Base-by-base conservation (phyloP, 2,113 vertebrate species). In the Marcusenius ussheri region DNA sequence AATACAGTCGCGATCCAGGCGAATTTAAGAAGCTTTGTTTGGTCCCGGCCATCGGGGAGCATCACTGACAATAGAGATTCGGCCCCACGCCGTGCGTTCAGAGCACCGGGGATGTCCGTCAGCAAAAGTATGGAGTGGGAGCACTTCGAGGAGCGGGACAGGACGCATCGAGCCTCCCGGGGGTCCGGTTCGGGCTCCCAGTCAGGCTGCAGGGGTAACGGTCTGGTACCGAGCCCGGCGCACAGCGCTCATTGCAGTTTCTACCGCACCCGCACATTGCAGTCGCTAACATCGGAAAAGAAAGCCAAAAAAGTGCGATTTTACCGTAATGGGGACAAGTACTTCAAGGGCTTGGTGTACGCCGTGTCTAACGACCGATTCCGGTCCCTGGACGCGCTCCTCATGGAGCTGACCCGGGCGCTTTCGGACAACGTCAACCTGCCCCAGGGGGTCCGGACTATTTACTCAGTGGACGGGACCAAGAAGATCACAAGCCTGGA, bases 171-270 rank as follows among this genome's bases (percentile, higher is more conserved):
- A 87, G 93, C 96, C 9, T 94, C 95, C 3, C 93, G 93, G 86
- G 95, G 95, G 83, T 94, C 94, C 27, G 95, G 93, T 19, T 93
- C 95, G 74, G 95, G 96, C 88, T 94, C 95, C 74, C 95, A 95
- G 7, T 92, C 94, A 1, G 96, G 96, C 51, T 95, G 95, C 91
- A 93, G 96, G 88, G 97, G 97, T 0, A 97, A 97, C 93, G 98
- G 97, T 70, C 93, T 97, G 91, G 96, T 97, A 88, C 97, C 98
- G 50, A 99, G 98, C 94, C 98, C 98, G 0, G 98, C 98, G 11
- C 98, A 99, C 95, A 99, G 98, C 85, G 98, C 98, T 35, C 98
- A 99, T 95, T 99, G 98, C 93, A 99, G 98, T 93, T 98, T 99
- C 91, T 99, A 98, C 95, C 97, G 98, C 90, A 98, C 98, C 51